These are phyloP conservation scores for Alligator mississippiensis DNA, from an alignment of 2,113 vertebrate genomes.

Conservation along the genomic window DNA sequence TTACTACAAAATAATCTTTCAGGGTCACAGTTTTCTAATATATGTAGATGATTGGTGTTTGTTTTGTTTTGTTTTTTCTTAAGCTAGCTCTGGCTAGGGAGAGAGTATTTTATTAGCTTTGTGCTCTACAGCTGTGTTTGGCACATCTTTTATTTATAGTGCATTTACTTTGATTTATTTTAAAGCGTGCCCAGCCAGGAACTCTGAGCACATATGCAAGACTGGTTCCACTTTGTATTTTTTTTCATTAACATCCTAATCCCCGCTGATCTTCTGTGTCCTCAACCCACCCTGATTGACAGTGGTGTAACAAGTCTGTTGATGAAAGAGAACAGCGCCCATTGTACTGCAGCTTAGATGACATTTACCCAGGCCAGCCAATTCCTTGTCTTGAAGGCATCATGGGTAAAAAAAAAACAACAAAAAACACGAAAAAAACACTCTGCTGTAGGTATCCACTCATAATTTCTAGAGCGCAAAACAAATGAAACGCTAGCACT, in stretches of 20 bases:
- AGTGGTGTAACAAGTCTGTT: neutral
- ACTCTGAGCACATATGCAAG: neutral
- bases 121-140: neutral
- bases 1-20: neutral
- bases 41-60: neutral
- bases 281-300: neutral
- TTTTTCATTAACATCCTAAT: neutral
- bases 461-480: neutral
- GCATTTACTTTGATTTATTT: neutral
- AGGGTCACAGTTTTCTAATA: neutral
- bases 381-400: neutral
- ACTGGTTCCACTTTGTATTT: neutral
- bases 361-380: slow-evolving; percentile 17
- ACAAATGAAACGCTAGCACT: accelerated
- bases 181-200: slow-evolving; percentile 19
- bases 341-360: slow-evolving; percentile 7
- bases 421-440: neutral
- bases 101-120: neutral
- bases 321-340: neutral
- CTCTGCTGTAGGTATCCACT: neutral
- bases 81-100: accelerated
- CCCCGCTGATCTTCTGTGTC: slow-evolving; percentile 4
- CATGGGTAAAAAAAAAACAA: neutral
- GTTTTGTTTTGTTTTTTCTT: neutral
- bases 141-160: neutral